Percentiles rank a stretch among this genome's conserved stretches.
phyloP scores from a whole-genome alignment of 2,797 vertebrate genomes.

The Onychomys arenicola region DNA sequence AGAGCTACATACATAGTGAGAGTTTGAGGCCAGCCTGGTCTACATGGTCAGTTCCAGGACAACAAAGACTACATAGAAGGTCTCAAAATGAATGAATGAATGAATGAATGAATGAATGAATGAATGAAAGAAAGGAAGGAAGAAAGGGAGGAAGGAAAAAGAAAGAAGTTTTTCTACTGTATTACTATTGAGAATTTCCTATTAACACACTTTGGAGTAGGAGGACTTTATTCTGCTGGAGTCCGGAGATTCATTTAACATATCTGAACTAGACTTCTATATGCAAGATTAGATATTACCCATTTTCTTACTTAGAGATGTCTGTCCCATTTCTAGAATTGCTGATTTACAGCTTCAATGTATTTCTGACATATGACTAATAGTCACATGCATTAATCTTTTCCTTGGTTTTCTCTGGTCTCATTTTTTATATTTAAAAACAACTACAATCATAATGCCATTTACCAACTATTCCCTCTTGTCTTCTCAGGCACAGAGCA shows the following conservation, averaged over 20 bases:
- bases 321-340: neutral
- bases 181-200: neutral
- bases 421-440: constrained; percentile 49
- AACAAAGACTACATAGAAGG: neutral
- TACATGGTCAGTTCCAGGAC: neutral
- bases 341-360: neutral
- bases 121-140: too few relatives aligned
- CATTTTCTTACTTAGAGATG: constrained; percentile 4
- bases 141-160: too few relatives aligned
- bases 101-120: too few relatives aligned
- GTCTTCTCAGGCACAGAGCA: neutral
- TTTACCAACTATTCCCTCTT: neutral
- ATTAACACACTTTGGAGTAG: neutral
- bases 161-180: neutral
- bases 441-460: neutral
- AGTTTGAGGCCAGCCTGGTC: neutral
- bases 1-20: neutral
- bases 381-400: neutral
- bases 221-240: constrained; percentile 17
- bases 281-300: neutral
- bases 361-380: constrained; percentile 6
- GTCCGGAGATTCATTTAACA: constrained; percentile 27
- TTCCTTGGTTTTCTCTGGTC: neutral
- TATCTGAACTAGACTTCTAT: neutral
- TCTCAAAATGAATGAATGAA: too few relatives aligned